A percentile compares a stretch with the other conserved stretches of the same genome.
Evolutionary conservation across 2,113 vertebrate species (phyloP).

Genomic region (Sorex fumeus): DNA sequence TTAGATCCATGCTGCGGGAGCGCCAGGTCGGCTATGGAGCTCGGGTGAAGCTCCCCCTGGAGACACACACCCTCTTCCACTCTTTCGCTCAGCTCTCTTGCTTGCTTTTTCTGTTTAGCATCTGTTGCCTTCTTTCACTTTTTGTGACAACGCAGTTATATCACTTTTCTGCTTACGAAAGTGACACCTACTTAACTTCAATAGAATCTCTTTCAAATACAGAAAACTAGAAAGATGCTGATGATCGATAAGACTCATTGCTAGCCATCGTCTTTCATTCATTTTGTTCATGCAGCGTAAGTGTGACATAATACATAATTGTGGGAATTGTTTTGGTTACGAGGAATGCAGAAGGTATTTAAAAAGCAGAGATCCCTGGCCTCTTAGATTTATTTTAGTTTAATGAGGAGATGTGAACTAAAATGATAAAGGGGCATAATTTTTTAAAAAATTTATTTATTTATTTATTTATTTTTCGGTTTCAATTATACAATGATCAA

Average conservation of each 20-base stretch:
- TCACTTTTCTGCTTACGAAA: not conserved
- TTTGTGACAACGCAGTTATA: not conserved
- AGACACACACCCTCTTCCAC: not conserved
- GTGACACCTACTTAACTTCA: not conserved
- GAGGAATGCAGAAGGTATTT: not conserved
- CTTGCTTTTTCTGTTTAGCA: not conserved
- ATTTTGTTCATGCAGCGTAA: not conserved
- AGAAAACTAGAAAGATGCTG: not conserved
- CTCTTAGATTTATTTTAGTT: not conserved
- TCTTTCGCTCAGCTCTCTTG: not conserved
- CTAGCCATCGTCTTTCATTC: not conserved
- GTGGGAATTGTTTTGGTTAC: not conserved
- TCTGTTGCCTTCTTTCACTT: constrained; percentile 1
- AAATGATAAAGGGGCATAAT: not conserved
- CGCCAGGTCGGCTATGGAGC: not conserved
- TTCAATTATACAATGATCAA: no score
- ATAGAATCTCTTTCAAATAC: constrained; percentile 24
- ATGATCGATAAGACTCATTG: not conserved
- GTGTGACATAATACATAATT: not conserved
- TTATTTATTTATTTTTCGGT: no score
- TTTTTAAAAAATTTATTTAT: no score
- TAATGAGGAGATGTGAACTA: not conserved
- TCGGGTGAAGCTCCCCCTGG: not conserved
- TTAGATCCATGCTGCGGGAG: not conserved
- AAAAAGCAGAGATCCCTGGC: not conserved